Evolutionary conservation across 35 echinoderm and acorn worm species (phyloP), one percentile per base, ranked within the genome.

Genomic region (Heliocidaris erythrogramma): DNA sequence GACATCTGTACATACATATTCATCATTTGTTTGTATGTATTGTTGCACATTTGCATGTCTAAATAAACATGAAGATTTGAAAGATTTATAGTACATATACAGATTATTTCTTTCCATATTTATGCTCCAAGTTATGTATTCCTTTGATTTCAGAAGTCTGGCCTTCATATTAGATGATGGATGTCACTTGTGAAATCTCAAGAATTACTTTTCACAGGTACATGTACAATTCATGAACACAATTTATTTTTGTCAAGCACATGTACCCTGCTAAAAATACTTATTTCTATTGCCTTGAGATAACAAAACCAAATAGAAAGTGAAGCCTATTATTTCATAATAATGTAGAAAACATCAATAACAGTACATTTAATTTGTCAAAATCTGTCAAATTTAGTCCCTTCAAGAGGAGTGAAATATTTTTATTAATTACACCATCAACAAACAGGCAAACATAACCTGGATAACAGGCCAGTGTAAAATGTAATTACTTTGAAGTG

Each of bases 121-220:
- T 5, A 78, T 78, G 2, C 65, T 78, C 65, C 17, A 78, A 78
- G 65, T 78, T 78, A 78, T 78, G 65, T 78, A 78, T 78, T 78
- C 65, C 27, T 78, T 78, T 78, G 65, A 78, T 78, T 78, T 29
- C 65, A 78, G 65, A 78, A 78, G 65, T 78, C 65, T n/a, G 21
- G 18, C 65, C 65, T 78, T 78, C 65, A n/a, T 78, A 78, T 78
- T 78, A 78, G 65, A 24, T 78, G 65, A 78, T 78, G 65, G 65
- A 78, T 78, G 7, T 24, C 65, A 78, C 65, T 78, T 78, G 65
- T 78, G 65, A 78, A 78, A 78, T 78, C 65, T 78, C 65, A 78
- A 78, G 65, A 78, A 78, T 78, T 78, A 27, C 18, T 78, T 78
- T 78, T 78, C 17, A 78, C 65, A 78, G 65, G 65, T 78, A 78